Percentiles rank a stretch among this genome's conserved stretches.
phyloP scores from a whole-genome alignment of 2,113 vertebrate species.

The Pholis gunnellus region DNA sequence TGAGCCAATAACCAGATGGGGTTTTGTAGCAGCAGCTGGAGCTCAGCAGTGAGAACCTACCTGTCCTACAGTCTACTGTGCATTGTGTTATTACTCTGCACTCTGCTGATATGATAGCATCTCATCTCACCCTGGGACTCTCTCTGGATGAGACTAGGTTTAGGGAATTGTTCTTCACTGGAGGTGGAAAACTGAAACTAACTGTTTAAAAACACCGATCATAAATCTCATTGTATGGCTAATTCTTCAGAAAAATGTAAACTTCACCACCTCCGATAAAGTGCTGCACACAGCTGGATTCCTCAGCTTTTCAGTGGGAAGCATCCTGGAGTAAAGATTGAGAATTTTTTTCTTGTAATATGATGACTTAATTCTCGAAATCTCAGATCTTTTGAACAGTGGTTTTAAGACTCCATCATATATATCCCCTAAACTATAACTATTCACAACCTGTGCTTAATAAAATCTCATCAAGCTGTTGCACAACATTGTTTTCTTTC shows the following conservation, averaged over 20 bases:
- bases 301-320: neutral
- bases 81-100: too few relatives aligned
- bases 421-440: conserved; percentile 41
- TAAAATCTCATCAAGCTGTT: conserved; percentile 71
- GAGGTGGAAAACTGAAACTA: neutral
- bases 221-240: neutral
- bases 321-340: neutral
- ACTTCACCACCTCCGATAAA: neutral
- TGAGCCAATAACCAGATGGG: neutral
- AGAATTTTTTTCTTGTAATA: neutral
- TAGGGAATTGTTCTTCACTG: neutral
- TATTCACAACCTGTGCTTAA: conserved; percentile 70
- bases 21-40: neutral
- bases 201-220: neutral
- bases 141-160: neutral
- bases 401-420: neutral
- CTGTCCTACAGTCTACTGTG: too few relatives aligned
- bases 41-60: neutral
- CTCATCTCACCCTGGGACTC: neutral
- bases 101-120: neutral
- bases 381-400: neutral
- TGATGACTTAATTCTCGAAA: neutral
- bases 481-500: conserved; percentile 45
- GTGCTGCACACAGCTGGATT: neutral
- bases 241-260: neutral